Percentiles rank a stretch among this genome's conserved stretches.
Evolutionary conservation across 2,888 invertebrate species (phyloP).

Genomic region (Seladonia tumulorum): DNA sequence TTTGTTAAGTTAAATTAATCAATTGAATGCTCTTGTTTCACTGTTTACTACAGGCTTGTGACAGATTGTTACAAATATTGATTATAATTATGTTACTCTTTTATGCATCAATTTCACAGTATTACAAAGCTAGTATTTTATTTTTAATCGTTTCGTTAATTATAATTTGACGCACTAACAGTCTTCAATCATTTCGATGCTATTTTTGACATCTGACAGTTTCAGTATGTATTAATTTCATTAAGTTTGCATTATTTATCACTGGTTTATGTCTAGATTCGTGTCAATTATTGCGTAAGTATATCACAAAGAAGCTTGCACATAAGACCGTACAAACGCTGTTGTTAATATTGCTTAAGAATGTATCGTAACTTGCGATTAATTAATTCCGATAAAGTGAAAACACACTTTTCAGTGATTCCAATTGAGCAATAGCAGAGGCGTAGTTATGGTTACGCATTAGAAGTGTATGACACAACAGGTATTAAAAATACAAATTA

Average conservation of each 20-base stretch:
- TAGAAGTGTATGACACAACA: background rate
- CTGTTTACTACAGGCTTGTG: background rate
- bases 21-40: background rate
- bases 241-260: background rate
- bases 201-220: background rate
- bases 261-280: background rate
- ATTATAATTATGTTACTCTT: background rate
- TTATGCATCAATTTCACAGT: background rate
- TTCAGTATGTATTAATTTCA: background rate
- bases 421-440: conserved; percentile 5
- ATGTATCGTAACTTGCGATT: conserved; percentile 1
- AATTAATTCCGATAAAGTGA: conserved; percentile 16
- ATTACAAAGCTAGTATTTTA: background rate
- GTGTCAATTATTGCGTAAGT: background rate
- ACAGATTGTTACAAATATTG: background rate
- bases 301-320: background rate
- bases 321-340: background rate
- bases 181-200: background rate
- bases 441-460: background rate
- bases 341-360: background rate
- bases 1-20: background rate
- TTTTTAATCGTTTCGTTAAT: background rate
- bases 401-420: conserved; percentile 2
- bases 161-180: background rate
- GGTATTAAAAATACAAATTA: background rate